Base-by-base conservation (phyloP, 2,888 invertebrate species). In the Rambutsinella grinnellia region DNA sequence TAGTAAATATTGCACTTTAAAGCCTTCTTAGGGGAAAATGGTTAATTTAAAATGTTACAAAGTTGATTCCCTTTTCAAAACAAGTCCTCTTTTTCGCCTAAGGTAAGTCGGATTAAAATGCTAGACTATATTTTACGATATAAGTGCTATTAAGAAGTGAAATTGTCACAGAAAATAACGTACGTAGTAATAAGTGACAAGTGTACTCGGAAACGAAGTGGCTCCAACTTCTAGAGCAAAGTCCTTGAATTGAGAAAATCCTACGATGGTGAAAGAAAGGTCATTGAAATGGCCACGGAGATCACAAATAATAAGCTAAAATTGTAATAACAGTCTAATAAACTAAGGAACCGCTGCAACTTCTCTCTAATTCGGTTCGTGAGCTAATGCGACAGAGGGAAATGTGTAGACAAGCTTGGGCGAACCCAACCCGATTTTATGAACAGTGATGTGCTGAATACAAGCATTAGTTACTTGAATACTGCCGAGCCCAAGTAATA, bases 361-460 rank as follows among this genome's bases (percentile, higher is more conserved):
- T 13, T 44, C 56, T 44, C 49, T 28, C n/a, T 68, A 28, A 68
- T 46, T 51, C 36, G 27, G 15, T 28, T 54, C 3, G 44, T 61
- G 61, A n/a, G n/a, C n/a, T n/a, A n/a, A n/a, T 69, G 61, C 36
- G 36, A 69, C 53, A 53, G 23, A 46, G 58, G 53, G 57, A 36
- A 36, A 36, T 36, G 6, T 13, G 6, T 36, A 36, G 36, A 36
- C 36, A 13, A 36, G 36, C 6, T 36, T 13, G 6, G 6, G 6
- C 5, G 36, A 36, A 5, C 36, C 36, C 36, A 36, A 36, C 36
- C 36, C 5, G 13, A 36, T 36, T n/a, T n/a, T n/a, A n/a, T n/a
- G n/a, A n/a, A n/a, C n/a, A n/a, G n/a, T n/a, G n/a, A n/a, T n/a
- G n/a, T n/a, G n/a, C n/a, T n/a, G n/a, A n/a, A n/a, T n/a, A n/a